These are phyloP conservation scores for Acronicta alni DNA, from an alignment of 2,888 invertebrate genomes.

Conservation along the genomic window DNA sequence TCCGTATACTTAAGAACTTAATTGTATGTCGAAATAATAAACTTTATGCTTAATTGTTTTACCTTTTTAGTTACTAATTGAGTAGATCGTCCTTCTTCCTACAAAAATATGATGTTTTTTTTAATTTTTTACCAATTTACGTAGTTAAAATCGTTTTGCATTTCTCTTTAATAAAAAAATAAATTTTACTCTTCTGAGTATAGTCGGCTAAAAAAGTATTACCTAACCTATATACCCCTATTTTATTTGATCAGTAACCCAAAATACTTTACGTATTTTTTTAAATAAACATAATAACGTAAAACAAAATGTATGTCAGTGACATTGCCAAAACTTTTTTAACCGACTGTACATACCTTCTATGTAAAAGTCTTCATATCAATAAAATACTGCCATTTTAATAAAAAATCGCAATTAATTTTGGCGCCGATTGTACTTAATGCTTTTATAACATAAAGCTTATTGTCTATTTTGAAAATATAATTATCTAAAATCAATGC, in stretches of 20 bases:
- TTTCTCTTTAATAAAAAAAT: not conserved
- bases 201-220: no score
- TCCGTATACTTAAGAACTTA: constrained; percentile 14
- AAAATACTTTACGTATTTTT: no score
- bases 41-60: not conserved
- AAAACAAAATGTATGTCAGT: not conserved
- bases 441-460: not conserved
- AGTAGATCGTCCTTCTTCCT: not conserved
- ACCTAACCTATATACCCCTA: no score
- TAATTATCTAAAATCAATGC: not conserved
- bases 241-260: no score
- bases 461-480: constrained; percentile 27
- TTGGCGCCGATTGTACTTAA: constrained; percentile 29
- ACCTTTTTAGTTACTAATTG: not conserved
- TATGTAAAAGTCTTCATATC: constrained; percentile 54
- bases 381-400: constrained; percentile 47
- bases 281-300: no score
- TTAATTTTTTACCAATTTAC: not conserved
- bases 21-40: constrained; percentile 12
- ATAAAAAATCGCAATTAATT: constrained; percentile 7
- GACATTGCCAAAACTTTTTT: not conserved
- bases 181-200: no score
- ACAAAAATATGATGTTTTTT: not conserved
- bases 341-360: not conserved
- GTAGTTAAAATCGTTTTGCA: not conserved